Conservation (phyloP, 2,113 vertebrate species). For the Salvelinus alpinus region DNA sequence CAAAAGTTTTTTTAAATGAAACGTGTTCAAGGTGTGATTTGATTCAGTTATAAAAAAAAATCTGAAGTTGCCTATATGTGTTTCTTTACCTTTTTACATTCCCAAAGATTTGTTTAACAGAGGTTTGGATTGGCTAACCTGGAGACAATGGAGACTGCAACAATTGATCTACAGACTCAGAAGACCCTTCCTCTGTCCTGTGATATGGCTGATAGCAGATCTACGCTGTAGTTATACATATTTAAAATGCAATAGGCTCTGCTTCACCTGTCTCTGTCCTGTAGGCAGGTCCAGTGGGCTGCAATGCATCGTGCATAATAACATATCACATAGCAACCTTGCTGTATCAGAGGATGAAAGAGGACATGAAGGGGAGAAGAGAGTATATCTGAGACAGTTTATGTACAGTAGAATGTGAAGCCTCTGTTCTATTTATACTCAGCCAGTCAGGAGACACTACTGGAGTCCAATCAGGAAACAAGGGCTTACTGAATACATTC, state of each 20-base stretch:
- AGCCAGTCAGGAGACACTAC: conserved; percentile 27
- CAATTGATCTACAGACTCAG: not conserved
- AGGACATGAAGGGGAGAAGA: not conserved
- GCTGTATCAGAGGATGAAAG: conserved; percentile 23
- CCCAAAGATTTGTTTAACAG: too few species aligned
- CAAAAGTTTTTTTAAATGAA: too few species aligned
- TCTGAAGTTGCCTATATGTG: too few species aligned
- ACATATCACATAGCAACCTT: conserved; percentile 1
- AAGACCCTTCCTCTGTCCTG: not conserved
- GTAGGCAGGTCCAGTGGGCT: conserved; percentile 9
- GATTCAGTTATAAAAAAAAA: too few species aligned
- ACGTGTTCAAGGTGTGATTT: too few species aligned
- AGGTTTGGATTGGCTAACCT: too few species aligned
- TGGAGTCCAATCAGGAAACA: conserved; percentile 9
- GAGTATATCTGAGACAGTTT: conserved; percentile 11
- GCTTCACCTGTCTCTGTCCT: conserved; percentile 15
- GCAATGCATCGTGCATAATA: conserved; percentile 12
- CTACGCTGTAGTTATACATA: conserved; percentile 26
- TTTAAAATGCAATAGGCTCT: conserved; percentile 23
- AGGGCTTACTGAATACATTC: conserved; percentile 2
- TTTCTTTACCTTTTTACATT: too few species aligned
- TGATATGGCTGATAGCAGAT: too few species aligned
- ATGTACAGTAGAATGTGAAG: conserved; percentile 12
- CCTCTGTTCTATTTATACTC: conserved; percentile 36
- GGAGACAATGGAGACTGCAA: too few species aligned